A percentile compares a stretch with the other conserved stretches of the same genome.
Evolutionary conservation across 2,888 invertebrate genomes (phyloP).

Genomic region (Ennomos fuscantarius): DNA sequence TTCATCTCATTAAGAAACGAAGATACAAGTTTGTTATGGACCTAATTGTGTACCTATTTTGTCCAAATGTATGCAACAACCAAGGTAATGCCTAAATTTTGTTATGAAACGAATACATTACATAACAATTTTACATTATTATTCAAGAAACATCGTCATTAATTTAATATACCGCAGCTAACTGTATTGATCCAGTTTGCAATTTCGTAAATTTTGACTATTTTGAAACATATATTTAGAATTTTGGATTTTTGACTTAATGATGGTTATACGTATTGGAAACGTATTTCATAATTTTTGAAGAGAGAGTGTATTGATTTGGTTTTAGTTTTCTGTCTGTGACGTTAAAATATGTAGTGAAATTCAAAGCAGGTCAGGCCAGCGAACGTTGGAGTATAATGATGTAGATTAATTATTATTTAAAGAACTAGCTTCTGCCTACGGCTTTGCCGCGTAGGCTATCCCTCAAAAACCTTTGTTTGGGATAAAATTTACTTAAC

Average conservation of each 20-base stretch:
- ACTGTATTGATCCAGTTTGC: constrained; percentile 35
- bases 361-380: neutral
- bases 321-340: neutral
- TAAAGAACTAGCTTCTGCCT: too few species aligned
- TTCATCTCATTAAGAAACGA: too few species aligned
- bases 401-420: too few species aligned
- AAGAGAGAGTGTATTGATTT: constrained; percentile 14
- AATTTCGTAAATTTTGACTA: constrained; percentile 29
- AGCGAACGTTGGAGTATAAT: too few species aligned
- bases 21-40: too few species aligned
- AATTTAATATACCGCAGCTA: constrained; percentile 22
- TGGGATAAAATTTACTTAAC: too few species aligned
- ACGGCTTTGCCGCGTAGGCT: too few species aligned
- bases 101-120: constrained; percentile 2
- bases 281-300: constrained; percentile 23
- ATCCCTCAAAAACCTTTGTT: too few species aligned
- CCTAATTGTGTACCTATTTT: too few species aligned
- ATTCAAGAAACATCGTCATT: constrained; percentile 24
- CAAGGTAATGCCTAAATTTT: constrained; percentile 1
- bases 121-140: constrained; percentile 7
- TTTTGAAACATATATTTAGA: constrained; percentile 20
- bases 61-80: neutral
- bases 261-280: constrained; percentile 19
- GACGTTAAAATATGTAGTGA: neutral
- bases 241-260: constrained; percentile 34